Evolutionary conservation across 2,888 invertebrate species (phyloP), one percentile per base, ranked within the genome.

Genomic region (Marronus borbonicus): DNA sequence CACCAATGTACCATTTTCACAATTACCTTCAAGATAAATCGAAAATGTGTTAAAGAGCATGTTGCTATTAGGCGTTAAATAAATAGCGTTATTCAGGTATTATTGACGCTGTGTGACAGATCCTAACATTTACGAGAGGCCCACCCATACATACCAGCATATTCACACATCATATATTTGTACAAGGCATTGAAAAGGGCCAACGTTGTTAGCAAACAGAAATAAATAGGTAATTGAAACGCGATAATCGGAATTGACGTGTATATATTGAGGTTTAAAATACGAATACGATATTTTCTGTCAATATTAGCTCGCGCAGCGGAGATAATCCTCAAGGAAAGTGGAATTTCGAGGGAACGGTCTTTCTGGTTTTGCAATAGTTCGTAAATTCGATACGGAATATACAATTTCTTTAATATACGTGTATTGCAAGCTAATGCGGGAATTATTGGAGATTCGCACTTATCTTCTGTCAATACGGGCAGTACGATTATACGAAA

Each of bases 181-280:
- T 49, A 50, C 68, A 60, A 60, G 72, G 44, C 62, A 74, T 74
- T 74, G 72, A 74, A 60, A 60, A 74, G 72, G 28, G 50, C 58
- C 72, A 60, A 60, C 60, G 60, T 74, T 74, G 60, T 74, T 44
- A 58, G 72, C 60, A 74, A 74, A 74, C 60, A 74, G 20, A 74
- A 74, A 74, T 74, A 74, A 74, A 74, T 74, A 60, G 72, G 72
- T 74, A 74, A 74, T 74, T 74, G 60, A 74, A 62, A 74, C 39
- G 24, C 60, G 60, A 74, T 74, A 74, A 74, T 74, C 72, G 58
- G 60, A 74, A 68, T 68, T 68, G 49, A 68, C 49, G 65, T 66
- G 50, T 68, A 49, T 68, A 68, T 49, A 50, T 20, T 17, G 50
- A 68, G 62, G 62, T 68, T 68, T 49, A 50, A 68, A 49, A 50